Conservation (phyloP, 2,888 invertebrate genomes). For the Himalopsyche anomala region DNA sequence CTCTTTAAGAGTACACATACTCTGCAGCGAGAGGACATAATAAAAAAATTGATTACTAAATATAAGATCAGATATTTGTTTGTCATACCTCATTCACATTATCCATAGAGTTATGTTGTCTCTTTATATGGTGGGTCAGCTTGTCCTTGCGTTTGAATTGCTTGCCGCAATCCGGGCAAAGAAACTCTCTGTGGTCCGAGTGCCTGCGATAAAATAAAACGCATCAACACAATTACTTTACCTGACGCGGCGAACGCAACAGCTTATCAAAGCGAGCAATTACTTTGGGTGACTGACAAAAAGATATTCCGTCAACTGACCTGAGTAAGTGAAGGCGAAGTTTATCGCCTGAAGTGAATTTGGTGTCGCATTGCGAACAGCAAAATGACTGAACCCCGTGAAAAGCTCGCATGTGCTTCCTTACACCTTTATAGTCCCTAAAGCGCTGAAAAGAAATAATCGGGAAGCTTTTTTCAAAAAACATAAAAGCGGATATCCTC, state of each 20-base stretch:
- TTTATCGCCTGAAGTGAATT: conserved; percentile 84
- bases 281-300: too few relatives aligned
- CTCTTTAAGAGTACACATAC: too few relatives aligned
- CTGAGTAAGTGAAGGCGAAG: conserved; percentile 83
- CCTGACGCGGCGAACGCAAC: too few relatives aligned
- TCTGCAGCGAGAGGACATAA: too few relatives aligned
- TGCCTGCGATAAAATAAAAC: conserved; percentile 70
- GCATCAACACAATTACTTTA: too few relatives aligned
- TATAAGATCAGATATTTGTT: neutral
- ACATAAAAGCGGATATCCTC: neutral
- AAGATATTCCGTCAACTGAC: conserved; percentile 66
- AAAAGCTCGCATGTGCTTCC: conserved; percentile 85
- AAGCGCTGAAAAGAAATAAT: conserved; percentile 73
- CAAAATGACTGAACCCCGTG: conserved; percentile 82
- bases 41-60: too few relatives aligned
- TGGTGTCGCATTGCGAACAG: conserved; percentile 83
- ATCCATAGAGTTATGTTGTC: conserved; percentile 78
- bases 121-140: conserved; percentile 83
- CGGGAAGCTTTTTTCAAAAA: neutral
- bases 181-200: conserved; percentile 81
- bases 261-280: too few relatives aligned
- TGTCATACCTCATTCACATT: conserved; percentile 67
- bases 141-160: conserved; percentile 88
- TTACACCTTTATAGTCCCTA: conserved; percentile 81
- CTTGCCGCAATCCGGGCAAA: conserved; percentile 86